Base-by-base conservation (phyloP, 2,113 vertebrate species). In the Caloenas nicobarica region DNA sequence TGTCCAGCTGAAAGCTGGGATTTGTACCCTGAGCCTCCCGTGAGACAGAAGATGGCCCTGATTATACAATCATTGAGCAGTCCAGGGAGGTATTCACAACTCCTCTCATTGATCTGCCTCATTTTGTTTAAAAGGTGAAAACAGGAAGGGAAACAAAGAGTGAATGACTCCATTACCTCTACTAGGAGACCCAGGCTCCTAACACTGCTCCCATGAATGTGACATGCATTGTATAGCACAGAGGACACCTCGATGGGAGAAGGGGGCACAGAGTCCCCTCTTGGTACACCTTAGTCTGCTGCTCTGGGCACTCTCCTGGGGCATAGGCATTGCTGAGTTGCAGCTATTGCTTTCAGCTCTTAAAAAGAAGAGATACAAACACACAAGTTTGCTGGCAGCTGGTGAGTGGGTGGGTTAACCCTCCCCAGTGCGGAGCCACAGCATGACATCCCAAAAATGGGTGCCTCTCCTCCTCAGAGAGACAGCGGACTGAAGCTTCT, bases 201-300 rank as follows among this genome's bases (percentile, higher is more conserved):
- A 57, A 46, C 16, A 24, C 11, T 34, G 38, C 21, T 77, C 28
- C 40, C 21, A 22, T 26, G 36, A 80, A 57, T 3, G 9, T 10
- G 2, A 53, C 6, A 6, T 6, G 23, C 12, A 23, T 17, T 21
- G 22, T 36, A n/a, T 21, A 44, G 24, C 19, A 24, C 53, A 53
- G 1, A 29, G 13, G 25, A 25, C 24, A 29, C 44, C 13, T 60
- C 9, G 1, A 2, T 2, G 10, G 44, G 33, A 88, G 36, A 62
- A 85, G n/a, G 17, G 19, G n/a, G 36, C 34, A 61, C 3, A 8
- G 2, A 2, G 5, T 48, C 1, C 13, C 4, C 3, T 7, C 10
- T 24, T 40, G 22, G 11, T 58, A 36, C 25, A 18, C 24, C 21
- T 29, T 33, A 33, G 10, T 8, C 72, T 93, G 56, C 21, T 68